Conservation (phyloP, 2,888 invertebrate species). For the Eulithis testata region DNA sequence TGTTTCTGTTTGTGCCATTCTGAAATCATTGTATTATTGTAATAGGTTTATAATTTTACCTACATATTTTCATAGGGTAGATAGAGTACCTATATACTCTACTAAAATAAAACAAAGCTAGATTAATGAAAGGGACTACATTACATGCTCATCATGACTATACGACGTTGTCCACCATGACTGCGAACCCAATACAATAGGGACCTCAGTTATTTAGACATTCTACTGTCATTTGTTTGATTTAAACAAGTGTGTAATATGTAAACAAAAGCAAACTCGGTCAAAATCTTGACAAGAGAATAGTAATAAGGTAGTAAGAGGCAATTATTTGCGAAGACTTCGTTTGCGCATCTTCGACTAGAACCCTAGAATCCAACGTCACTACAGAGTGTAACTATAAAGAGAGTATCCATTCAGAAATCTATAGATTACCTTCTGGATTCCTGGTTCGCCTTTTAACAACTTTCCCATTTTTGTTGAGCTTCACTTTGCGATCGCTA, state of each 20-base stretch:
- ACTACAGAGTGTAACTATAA: not conserved
- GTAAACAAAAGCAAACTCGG: constrained; percentile 33
- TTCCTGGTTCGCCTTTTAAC: constrained; percentile 78
- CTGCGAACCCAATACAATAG: not conserved
- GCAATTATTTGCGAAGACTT: constrained; percentile 54
- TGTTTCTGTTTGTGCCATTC: constrained; percentile 86
- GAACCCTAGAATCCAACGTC: constrained; percentile 6
- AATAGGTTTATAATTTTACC: not conserved
- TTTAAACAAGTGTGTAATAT: constrained; percentile 12
- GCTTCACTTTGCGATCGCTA: constrained; percentile 78
- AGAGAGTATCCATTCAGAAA: constrained; percentile 23
- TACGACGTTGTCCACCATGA: not conserved
- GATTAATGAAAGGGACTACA: too few species aligned
- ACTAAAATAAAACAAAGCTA: too few species aligned
- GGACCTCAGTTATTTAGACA: not conserved
- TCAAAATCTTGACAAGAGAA: constrained; percentile 56
- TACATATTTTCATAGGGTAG: too few species aligned
- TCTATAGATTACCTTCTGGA: constrained; percentile 73
- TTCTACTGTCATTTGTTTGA: constrained; percentile 4
- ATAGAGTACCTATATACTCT: too few species aligned
- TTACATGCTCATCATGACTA: too few species aligned
- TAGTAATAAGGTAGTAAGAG: constrained; percentile 75
- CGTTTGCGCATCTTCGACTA: constrained; percentile 21
- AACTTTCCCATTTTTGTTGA: constrained; percentile 79
- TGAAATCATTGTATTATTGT: constrained; percentile 49